Percentiles rank a stretch among this genome's conserved stretches.
phyloP scores from a whole-genome alignment of 2,888 invertebrate species.

The Ennomos erosarius region DNA sequence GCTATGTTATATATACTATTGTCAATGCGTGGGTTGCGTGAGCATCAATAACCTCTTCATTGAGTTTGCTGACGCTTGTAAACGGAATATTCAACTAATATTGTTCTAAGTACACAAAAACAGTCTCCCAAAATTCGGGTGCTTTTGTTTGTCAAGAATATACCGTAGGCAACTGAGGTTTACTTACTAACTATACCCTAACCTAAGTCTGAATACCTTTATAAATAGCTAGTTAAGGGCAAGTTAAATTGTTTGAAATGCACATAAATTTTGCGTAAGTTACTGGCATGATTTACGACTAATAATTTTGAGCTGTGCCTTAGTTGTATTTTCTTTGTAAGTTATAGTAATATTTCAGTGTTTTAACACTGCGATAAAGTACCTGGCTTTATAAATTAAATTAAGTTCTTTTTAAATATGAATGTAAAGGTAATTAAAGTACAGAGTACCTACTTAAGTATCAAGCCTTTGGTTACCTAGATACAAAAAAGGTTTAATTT shows the following conservation, averaged over 20 bases:
- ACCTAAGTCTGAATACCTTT: constrained; percentile 28
- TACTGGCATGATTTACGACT: constrained; percentile 36
- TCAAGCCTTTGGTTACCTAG: too few species aligned
- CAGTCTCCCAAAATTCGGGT: constrained; percentile 22
- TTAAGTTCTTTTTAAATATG: too few species aligned
- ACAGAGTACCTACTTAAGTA: too few species aligned
- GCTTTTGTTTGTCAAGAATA: constrained; percentile 30
- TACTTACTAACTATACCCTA: too few species aligned
- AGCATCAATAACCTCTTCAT: constrained; percentile 2
- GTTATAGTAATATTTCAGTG: constrained; percentile 5
- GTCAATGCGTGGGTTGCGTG: neutral
- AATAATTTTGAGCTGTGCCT: constrained; percentile 26
- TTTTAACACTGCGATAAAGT: neutral
- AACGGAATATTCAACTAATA: constrained; percentile 10
- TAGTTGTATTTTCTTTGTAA: constrained; percentile 9
- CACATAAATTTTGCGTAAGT: constrained; percentile 38
- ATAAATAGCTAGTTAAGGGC: constrained; percentile 29
- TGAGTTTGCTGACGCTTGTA: constrained; percentile 4
- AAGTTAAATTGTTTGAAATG: constrained; percentile 32
- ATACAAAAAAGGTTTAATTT: too few species aligned
- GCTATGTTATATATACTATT: neutral
- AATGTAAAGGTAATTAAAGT: too few species aligned
- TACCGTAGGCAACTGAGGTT: constrained; percentile 17
- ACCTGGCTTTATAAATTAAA: neutral
- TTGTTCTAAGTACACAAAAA: neutral